Conservation (phyloP, 2,113 vertebrate species). For the Vanacampus margaritifer region DNA sequence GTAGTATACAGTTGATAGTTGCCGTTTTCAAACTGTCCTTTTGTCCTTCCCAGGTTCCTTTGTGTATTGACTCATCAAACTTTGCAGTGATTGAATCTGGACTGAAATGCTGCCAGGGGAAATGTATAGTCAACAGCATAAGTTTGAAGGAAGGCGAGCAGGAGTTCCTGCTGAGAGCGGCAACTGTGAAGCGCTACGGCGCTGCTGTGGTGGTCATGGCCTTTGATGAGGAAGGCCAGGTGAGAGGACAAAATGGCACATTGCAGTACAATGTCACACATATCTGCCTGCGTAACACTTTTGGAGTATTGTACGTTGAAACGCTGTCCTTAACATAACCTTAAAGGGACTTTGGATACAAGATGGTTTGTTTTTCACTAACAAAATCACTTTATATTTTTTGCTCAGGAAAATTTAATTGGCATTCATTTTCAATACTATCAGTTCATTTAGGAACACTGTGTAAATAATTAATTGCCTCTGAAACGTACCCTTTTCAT, state of each 20-base stretch:
- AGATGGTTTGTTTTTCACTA: no score
- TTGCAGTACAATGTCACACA: neutral
- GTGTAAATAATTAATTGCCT: no score
- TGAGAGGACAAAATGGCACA: constrained; percentile 24
- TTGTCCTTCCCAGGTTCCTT: constrained; percentile 78
- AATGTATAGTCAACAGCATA: constrained; percentile 96
- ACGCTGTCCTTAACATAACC: neutral
- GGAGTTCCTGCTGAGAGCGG: constrained; percentile 84
- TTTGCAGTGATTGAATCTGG: constrained; percentile 94
- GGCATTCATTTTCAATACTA: no score
- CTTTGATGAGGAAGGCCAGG: constrained; percentile 95
- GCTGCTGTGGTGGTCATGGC: constrained; percentile 95
- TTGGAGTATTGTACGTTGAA: neutral
- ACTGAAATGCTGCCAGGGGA: constrained; percentile 93
- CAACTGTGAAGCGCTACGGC: constrained; percentile 83
- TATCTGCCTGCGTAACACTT: neutral
- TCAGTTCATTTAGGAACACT: no score
- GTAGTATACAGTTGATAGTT: neutral
- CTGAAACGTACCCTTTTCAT: no score
- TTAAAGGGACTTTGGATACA: neutral
- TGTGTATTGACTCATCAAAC: constrained; percentile 96
- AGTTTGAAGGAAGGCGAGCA: constrained; percentile 94
- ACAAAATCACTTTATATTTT: no score
- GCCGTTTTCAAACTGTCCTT: neutral
- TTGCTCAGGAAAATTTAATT: no score